Conservation (phyloP, 2,797 vertebrate species). For the Propithecus perrieri region DNA sequence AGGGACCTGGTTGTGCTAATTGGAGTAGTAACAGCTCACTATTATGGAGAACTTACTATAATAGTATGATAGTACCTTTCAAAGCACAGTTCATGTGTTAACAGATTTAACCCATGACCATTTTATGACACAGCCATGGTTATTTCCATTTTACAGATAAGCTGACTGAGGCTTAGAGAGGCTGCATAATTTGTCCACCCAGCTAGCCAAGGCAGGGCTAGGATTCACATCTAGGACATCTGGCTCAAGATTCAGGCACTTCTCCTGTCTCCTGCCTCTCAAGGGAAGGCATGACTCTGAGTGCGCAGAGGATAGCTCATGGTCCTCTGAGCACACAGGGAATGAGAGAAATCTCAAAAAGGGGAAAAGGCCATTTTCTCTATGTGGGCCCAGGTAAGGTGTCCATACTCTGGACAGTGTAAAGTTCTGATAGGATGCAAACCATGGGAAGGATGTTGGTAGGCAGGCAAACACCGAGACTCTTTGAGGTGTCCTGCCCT, state of each 20-base stretch:
- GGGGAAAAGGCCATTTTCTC: not conserved
- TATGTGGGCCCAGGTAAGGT: not conserved
- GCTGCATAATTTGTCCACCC: not conserved
- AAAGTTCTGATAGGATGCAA: not conserved
- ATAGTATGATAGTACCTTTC: not conserved
- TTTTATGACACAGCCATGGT: not conserved
- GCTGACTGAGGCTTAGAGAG: not conserved
- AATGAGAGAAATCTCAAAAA: not conserved
- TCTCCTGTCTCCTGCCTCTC: not conserved
- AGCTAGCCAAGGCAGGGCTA: not conserved
- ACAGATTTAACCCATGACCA: not conserved
- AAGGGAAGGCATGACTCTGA: not conserved
- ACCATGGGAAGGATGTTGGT: too few relatives aligned
- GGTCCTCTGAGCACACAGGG: not conserved
- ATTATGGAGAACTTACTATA: not conserved
- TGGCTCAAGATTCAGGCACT: not conserved
- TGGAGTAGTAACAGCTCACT: not conserved
- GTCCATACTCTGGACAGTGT: not conserved
- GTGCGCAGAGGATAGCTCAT: fast-evolving
- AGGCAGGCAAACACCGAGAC: not conserved
- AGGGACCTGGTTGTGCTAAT: not conserved
- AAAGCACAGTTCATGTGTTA: not conserved
- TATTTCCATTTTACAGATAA: not conserved
- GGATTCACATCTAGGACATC: not conserved
- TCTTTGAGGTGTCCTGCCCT: not conserved